Evolutionary conservation across 2,888 invertebrate genomes (phyloP).

Genomic region (Microplitis manilae): DNA sequence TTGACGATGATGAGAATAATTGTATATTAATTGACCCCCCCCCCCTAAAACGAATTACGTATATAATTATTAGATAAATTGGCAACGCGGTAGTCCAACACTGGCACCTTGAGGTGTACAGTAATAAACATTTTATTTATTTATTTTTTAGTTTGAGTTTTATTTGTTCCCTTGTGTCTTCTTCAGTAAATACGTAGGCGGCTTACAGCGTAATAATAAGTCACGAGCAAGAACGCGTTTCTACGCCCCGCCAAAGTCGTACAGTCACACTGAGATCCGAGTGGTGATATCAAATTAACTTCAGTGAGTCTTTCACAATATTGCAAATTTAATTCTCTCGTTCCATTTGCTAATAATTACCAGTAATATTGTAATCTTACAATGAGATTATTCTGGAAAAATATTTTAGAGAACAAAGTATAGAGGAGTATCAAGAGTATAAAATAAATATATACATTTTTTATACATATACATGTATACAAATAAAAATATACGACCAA

Average conservation of each 20-base stretch:
- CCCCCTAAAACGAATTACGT: too few relatives aligned
- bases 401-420: background rate
- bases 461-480: too few relatives aligned
- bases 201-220: constrained; percentile 57
- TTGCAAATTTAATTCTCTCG: constrained; percentile 24
- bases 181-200: constrained; percentile 55
- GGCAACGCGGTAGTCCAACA: background rate
- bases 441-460: too few relatives aligned
- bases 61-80: background rate
- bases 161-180: constrained; percentile 44
- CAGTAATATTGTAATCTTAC: constrained; percentile 11
- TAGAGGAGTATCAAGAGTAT: too few relatives aligned
- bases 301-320: constrained; percentile 16
- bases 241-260: constrained; percentile 38
- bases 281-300: constrained; percentile 56
- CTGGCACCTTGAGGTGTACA: background rate
- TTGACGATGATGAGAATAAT: too few relatives aligned
- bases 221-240: constrained; percentile 47
- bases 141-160: background rate
- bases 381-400: background rate
- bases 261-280: constrained; percentile 47
- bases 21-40: too few relatives aligned
- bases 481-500: too few relatives aligned
- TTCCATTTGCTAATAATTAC: constrained; percentile 7
- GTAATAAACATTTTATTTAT: background rate